Percentiles rank a stretch among this genome's conserved stretches.
These are phyloP conservation scores for Misgurnus mizolepis DNA, from an alignment of 2,113 vertebrate genomes.

Conservation along the genomic window DNA sequence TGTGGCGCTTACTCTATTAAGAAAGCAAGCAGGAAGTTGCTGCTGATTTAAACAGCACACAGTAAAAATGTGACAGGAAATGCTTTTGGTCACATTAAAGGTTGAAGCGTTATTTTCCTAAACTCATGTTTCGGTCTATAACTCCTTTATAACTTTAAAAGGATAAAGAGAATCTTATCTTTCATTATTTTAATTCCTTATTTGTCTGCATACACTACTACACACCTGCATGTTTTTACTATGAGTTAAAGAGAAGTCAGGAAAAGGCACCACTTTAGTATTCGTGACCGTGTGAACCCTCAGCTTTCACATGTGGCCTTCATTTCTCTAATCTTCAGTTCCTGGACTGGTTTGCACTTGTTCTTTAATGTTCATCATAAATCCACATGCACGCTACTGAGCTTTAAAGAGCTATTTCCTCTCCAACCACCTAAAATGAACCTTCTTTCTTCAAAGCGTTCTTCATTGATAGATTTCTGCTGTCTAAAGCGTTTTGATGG, in stretches of 20 bases:
- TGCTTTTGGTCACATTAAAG: background rate
- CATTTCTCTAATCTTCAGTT: constrained; percentile 54
- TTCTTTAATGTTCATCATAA: constrained; percentile 53
- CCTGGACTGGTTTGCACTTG: constrained; percentile 50
- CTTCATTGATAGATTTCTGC: background rate
- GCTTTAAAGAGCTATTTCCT: constrained; percentile 5
- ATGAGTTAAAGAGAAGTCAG: background rate
- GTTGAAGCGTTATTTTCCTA: background rate
- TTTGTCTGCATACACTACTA: background rate
- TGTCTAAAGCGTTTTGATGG: background rate
- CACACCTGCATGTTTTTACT: background rate
- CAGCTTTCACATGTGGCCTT: constrained; percentile 59
- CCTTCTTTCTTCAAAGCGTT: constrained; percentile 20
- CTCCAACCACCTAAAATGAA: background rate
- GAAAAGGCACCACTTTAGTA: background rate
- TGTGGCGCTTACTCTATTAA: constrained; percentile 22
- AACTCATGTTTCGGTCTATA: background rate
- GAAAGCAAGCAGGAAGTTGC: constrained; percentile 13
- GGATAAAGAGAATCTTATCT: too few species aligned
- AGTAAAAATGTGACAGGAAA: too few species aligned
- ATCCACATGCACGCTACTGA: constrained; percentile 39
- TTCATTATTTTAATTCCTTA: too few species aligned
- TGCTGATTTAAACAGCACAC: background rate
- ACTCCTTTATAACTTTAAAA: too few species aligned
- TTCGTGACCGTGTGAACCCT: constrained; percentile 33